Evolutionary conservation across 2,113 vertebrate species (phyloP), one percentile per base, ranked within the genome.

Genomic region (Engraulis encrasicolus): DNA sequence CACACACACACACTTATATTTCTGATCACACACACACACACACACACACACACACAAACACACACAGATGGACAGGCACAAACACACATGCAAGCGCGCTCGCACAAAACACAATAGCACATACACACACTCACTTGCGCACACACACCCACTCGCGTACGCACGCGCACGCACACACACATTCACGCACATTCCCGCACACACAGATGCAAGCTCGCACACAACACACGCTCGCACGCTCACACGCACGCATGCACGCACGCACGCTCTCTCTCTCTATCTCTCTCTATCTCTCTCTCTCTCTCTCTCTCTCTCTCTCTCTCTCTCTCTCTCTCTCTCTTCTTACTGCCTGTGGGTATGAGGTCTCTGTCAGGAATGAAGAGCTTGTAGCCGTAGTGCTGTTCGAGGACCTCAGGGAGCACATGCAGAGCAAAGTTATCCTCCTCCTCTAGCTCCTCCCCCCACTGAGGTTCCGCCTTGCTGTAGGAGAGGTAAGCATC

Each of bases 401-500:
- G 99, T 95, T 99, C 98, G 91, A 99, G 95, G 91, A 99, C 98
- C 85, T 99, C 98, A 74, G 98, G 98, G 50, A 99, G 94, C 88
- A 99, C 98, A 93, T 99, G 98, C 87, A 99, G 96, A 86, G 98
- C 98, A 90, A 99, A 99, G 85, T 97, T 97, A 87, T 99, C 98
- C 94, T 99, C 98, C 90, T 99, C 97, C 78, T 96, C 95, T 82
- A 97, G 97, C 94, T 99, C 98, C 91, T 99, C 97, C 92, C 97
- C 98, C 98, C 98, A 99, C 88, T 99, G 98, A 83, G 97, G 97
- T 91, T 99, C 98, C 93, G 99, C 98, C 96, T 99, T 99, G 93
- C 98, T 99, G 93, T 99, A 99, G 84, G 98, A 99, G 37, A 99
- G 93, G 89, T 99, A 99, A 0, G 98, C 98, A 90, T 99, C 98